phyloP scores from a whole-genome alignment of 2,113 vertebrate species.

The Bettongia penicillata region DNA sequence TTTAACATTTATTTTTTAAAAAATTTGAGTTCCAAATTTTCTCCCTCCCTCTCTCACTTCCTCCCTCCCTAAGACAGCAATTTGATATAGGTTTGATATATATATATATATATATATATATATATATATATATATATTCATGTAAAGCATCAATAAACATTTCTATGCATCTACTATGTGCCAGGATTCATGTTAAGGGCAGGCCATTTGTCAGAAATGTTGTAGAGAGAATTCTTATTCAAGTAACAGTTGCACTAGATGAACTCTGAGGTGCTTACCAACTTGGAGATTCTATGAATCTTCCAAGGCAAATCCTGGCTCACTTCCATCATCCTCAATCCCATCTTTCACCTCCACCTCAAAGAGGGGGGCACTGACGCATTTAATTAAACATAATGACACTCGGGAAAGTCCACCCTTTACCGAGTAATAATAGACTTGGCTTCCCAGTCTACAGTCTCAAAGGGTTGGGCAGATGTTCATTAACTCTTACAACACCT shows the following conservation, averaged over 20 bases:
- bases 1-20: too few species aligned
- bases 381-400: slow-evolving; percentile 4
- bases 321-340: neutral
- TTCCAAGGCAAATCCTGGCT: neutral
- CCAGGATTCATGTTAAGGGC: neutral
- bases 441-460: neutral
- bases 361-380: neutral
- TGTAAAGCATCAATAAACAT: neutral
- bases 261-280: neutral
- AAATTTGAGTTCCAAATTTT: neutral
- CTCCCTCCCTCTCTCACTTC: neutral
- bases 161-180: neutral
- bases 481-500: neutral
- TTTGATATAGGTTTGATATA: neutral
- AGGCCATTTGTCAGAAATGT: neutral
- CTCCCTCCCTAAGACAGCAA: neutral
- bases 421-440: neutral
- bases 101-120: neutral
- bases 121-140: neutral
- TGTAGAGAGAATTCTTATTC: neutral
- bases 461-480: neutral
- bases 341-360: neutral
- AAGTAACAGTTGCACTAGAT: neutral
- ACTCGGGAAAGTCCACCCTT: neutral
- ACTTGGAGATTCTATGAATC: neutral